These are phyloP conservation scores for Panzeria rudis DNA, from an alignment of 2,888 invertebrate species.

Conservation along the genomic window DNA sequence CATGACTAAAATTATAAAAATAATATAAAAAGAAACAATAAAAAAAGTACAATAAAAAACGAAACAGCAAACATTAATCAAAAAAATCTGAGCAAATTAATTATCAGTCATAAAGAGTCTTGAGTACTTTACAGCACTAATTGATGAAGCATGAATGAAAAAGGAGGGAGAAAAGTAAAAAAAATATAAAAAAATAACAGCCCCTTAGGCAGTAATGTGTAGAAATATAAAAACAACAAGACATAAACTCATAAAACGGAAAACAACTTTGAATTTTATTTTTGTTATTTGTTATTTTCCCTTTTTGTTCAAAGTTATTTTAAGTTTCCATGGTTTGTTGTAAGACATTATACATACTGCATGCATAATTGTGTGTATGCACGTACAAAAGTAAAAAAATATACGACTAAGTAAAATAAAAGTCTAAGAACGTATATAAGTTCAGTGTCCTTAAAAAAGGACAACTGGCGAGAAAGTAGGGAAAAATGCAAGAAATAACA, in stretches of 20 bases:
- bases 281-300: constrained; percentile 9
- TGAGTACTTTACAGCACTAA: constrained; percentile 51
- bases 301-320: constrained; percentile 59
- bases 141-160: constrained; percentile 17
- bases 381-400: constrained; percentile 38
- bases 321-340: constrained; percentile 67
- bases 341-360: constrained; percentile 27
- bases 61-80: constrained; percentile 62
- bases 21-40: not conserved
- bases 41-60: constrained; percentile 30
- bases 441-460: constrained; percentile 73
- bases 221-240: constrained; percentile 66
- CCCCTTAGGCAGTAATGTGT: constrained; percentile 68
- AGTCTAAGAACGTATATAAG: constrained; percentile 51
- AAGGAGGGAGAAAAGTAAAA: constrained; percentile 29
- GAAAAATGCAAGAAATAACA: constrained; percentile 14
- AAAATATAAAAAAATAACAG: constrained; percentile 47
- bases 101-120: constrained; percentile 65
- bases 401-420: constrained; percentile 13
- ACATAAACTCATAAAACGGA: constrained; percentile 49
- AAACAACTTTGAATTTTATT: constrained; percentile 55
- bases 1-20: constrained; percentile 25
- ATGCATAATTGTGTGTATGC: not conserved
- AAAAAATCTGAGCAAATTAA: constrained; percentile 71
- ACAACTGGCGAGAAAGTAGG: constrained; percentile 52